A percentile compares a stretch with the other conserved stretches of the same genome.
Evolutionary conservation across 2,113 vertebrate species (phyloP).

Genomic region (Beaufortia kweichowensis): DNA sequence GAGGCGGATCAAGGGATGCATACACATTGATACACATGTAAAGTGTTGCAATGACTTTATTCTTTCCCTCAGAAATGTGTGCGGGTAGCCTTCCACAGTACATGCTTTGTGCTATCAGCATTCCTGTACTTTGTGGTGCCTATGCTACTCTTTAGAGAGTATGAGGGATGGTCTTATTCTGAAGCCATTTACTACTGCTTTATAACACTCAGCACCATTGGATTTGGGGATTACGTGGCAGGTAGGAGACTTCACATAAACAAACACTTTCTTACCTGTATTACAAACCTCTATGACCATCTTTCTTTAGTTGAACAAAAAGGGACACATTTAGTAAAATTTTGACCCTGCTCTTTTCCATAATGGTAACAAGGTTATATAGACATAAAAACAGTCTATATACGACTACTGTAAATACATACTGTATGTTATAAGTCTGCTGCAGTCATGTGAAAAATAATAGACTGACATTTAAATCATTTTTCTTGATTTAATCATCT

Average conservation of each 20-base stretch:
- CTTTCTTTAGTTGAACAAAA: too few relatives aligned
- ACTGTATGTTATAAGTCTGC: too few relatives aligned
- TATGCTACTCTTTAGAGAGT: slow-evolving; percentile 77
- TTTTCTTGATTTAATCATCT: too few relatives aligned
- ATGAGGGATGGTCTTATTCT: slow-evolving; percentile 84
- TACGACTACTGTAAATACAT: too few relatives aligned
- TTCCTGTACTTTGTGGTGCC: slow-evolving; percentile 84
- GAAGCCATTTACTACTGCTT: slow-evolving; percentile 90
- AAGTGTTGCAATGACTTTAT: background rate
- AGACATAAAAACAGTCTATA: too few relatives aligned
- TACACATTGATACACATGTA: background rate
- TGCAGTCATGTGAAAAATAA: too few relatives aligned
- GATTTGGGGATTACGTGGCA: slow-evolving; percentile 89
- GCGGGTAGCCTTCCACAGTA: slow-evolving; percentile 73
- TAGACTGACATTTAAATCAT: too few relatives aligned
- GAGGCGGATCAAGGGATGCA: too few relatives aligned
- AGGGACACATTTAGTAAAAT: too few relatives aligned
- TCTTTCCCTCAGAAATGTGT: slow-evolving; percentile 66
- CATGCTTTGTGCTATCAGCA: slow-evolving; percentile 73
- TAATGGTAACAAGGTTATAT: too few relatives aligned
- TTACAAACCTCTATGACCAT: too few relatives aligned
- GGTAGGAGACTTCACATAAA: slow-evolving; percentile 66
- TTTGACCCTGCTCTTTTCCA: too few relatives aligned
- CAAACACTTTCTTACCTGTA: background rate
- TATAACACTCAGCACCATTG: slow-evolving; percentile 90